Base-by-base conservation (phyloP, 1,140 invertebrate genomes). In the Episyrphus balteatus region DNA sequence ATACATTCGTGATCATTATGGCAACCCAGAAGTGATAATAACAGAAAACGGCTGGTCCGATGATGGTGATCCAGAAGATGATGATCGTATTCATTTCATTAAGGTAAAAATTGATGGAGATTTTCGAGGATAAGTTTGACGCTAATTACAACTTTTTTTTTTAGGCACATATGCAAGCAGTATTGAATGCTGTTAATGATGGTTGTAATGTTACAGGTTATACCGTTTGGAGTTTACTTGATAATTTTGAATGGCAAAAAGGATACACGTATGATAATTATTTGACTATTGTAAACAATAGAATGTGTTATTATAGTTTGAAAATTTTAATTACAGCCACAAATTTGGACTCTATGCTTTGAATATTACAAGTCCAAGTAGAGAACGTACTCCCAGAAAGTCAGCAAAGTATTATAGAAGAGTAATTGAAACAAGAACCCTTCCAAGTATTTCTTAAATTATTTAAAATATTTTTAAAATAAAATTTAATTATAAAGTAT, bases 181-280 rank as follows among this genome's bases (percentile, higher is more conserved):
- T 86, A 47, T 66, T 82, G 17, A 72, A 76, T 51, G 82, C 84
- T 1, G 75, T 86, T 5, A 50, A 69, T 11, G 79, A 85, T 52
- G 72, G 74, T 0, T 79, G 78, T 21, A 74, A 81, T 33, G 73
- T 88, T 0, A 59, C 68, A n/a, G 81, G 73, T 0, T 88, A 87
- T 53, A 77, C 79, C 0, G 70, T 76, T 33, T 89, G 86, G 84
- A 81, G 79, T 49, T 58, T 89, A 0, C 66, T 88, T 51, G 86
- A 89, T 48, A 88, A 86, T 62, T 86, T 86, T 58, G 85, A 89
- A 66, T 89, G 85, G 85, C 59, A 61, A 2, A 58, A 56, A 12
- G 81, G 80, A 42, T 82, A 75, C 49, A 69, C 61, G 79, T 83
- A 62, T 78, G 75, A 73, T 30, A 7, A 33, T 3, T 11, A 15